Evolutionary conservation across 2,888 invertebrate genomes (phyloP).

Genomic region (Pycnomerus fuliginosus): DNA sequence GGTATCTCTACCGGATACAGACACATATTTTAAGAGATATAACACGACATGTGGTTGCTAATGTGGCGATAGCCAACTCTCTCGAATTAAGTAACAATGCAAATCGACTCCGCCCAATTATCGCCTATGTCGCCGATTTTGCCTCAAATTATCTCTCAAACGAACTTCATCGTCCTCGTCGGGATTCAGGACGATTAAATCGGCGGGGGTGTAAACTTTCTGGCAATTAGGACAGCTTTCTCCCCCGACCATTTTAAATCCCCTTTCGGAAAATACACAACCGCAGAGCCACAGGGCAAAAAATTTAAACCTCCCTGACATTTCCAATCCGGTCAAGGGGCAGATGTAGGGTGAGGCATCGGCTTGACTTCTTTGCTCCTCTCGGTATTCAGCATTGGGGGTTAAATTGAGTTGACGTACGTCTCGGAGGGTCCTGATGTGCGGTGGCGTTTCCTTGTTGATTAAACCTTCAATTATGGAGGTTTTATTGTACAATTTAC

Average conservation of each 20-base stretch:
- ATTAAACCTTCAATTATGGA: slow-evolving; percentile 88
- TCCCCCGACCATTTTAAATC: slow-evolving; percentile 82
- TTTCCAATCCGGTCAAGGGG: slow-evolving; percentile 91
- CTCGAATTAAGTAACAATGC: too few relatives aligned
- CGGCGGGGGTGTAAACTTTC: slow-evolving; percentile 70
- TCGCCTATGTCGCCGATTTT: too few relatives aligned
- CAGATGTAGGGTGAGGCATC: slow-evolving; percentile 87
- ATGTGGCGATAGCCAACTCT: slow-evolving; percentile 25
- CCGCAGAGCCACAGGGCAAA: slow-evolving; percentile 90
- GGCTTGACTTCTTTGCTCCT: slow-evolving; percentile 71
- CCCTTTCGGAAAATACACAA: slow-evolving; percentile 94
- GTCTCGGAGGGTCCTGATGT: slow-evolving; percentile 81
- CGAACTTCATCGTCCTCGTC: slow-evolving; percentile 78
- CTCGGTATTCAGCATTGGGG: slow-evolving; percentile 82
- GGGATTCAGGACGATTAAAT: slow-evolving; percentile 84
- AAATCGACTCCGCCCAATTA: too few relatives aligned
- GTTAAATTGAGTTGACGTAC: slow-evolving; percentile 70
- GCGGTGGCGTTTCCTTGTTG: slow-evolving; percentile 74
- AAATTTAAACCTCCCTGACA: slow-evolving; percentile 91
- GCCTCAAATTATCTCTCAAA: too few relatives aligned
- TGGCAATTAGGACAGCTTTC: slow-evolving; percentile 66
- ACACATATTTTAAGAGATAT: slow-evolving; percentile 34
- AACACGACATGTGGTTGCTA: slow-evolving; percentile 30
- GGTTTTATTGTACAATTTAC: slow-evolving; percentile 91
- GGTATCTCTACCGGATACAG: slow-evolving; percentile 36